Evolutionary conservation across 2,113 vertebrate genomes (phyloP).

Genomic region (Phrynosoma platyrhinos): DNA sequence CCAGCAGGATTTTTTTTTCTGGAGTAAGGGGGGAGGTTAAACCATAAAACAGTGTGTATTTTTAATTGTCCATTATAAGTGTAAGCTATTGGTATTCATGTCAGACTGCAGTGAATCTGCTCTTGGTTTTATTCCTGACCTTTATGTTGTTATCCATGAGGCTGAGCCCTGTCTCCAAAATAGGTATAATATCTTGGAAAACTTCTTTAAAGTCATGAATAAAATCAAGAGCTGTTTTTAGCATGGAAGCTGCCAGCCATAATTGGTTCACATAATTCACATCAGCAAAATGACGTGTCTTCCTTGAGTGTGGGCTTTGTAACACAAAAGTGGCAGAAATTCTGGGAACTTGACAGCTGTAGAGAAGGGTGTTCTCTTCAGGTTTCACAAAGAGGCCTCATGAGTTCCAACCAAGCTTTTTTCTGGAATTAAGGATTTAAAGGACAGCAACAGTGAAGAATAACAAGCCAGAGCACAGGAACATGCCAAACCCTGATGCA

Average conservation of each 20-base stretch:
- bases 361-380: not conserved
- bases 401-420: not conserved
- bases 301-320: not conserved
- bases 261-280: not conserved
- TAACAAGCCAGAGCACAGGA: not conserved
- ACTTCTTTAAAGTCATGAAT: no score
- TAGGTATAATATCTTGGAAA: no score
- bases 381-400: not conserved
- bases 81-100: no score
- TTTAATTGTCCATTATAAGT: no score
- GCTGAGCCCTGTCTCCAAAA: no score
- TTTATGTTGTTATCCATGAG: no score
- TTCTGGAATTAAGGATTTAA: not conserved
- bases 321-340: not conserved
- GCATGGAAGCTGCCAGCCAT: not conserved
- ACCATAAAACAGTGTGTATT: not conserved
- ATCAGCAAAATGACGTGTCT: not conserved
- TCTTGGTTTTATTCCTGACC: no score
- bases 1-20: not conserved
- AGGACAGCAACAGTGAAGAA: not conserved
- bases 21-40: not conserved
- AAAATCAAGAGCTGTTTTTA: no score
- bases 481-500: no score
- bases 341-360: not conserved
- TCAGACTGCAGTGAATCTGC: no score